Conservation (phyloP, 2,113 vertebrate species). For the Nothocercus nigrocapillus region DNA sequence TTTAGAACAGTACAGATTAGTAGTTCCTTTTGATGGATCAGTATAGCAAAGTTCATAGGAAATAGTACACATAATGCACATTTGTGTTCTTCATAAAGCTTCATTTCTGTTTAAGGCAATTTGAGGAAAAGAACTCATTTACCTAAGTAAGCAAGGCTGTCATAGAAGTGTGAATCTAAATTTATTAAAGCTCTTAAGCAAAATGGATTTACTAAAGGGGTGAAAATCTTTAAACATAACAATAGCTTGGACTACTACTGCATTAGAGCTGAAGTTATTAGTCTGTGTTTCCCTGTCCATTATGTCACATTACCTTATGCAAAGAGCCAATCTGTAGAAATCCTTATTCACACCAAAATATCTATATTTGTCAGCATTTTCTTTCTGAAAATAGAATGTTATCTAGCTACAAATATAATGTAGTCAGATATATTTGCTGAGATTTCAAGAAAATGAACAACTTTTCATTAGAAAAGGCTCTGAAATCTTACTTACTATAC, state of each 20-base stretch:
- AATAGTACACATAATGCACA: background rate
- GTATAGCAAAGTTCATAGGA: conserved; percentile 38
- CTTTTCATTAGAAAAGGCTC: background rate
- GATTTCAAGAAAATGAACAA: background rate
- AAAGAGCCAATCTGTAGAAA: background rate
- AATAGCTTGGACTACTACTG: background rate
- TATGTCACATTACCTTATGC: background rate
- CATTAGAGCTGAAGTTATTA: background rate
- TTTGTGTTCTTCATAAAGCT: conserved; percentile 30
- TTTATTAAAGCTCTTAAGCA: conserved; percentile 6
- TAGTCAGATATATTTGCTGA: background rate
- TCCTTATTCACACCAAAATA: background rate
- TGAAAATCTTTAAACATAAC: background rate
- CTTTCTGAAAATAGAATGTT: background rate
- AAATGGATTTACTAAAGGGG: background rate
- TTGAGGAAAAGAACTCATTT: conserved; percentile 58
- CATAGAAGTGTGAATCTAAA: conserved; percentile 3
- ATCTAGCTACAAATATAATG: background rate
- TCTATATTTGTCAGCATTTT: background rate
- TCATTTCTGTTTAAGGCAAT: conserved; percentile 21
- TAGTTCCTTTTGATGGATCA: conserved; percentile 43
- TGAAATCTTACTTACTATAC: background rate
- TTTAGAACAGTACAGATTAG: conserved; percentile 60
- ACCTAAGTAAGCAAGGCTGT: background rate
- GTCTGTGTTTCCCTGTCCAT: background rate